These are phyloP conservation scores for Bathynomus jamesi DNA, from an alignment of 1,140 invertebrate species.

Conservation along the genomic window DNA sequence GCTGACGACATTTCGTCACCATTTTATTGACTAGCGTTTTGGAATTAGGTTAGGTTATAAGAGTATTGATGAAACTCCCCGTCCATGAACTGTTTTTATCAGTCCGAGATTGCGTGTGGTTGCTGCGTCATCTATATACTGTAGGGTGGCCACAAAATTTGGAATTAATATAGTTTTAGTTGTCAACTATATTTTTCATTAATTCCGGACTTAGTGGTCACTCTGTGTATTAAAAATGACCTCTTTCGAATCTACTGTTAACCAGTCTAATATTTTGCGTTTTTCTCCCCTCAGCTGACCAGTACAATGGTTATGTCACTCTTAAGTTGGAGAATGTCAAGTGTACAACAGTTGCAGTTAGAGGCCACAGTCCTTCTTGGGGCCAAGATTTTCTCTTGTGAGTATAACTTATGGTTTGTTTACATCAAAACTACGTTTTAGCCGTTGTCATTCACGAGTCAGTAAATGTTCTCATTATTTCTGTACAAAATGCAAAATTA, in stretches of 20 bases:
- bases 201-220: no score
- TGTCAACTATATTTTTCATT: no score
- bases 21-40: no score
- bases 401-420: no score
- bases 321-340: conserved; percentile 96
- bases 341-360: conserved; percentile 92
- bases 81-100: no score
- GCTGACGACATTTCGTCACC: no score
- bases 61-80: no score
- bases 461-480: not conserved
- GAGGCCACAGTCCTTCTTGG: conserved; percentile 90
- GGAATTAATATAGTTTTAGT: not conserved
- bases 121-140: no score
- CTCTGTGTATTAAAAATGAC: not conserved
- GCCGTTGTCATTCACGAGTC: no score
- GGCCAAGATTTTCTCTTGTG: conserved; percentile 98
- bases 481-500: not conserved
- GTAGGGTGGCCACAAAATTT: not conserved
- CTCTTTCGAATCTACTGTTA: not conserved
- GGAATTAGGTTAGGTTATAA: no score
- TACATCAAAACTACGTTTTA: no score
- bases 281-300: conserved; percentile 53
- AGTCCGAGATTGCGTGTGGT: no score
- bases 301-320: conserved; percentile 87
- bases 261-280: not conserved